Conservation (phyloP, 2,888 invertebrate genomes). For the Coenonympha arcania region DNA sequence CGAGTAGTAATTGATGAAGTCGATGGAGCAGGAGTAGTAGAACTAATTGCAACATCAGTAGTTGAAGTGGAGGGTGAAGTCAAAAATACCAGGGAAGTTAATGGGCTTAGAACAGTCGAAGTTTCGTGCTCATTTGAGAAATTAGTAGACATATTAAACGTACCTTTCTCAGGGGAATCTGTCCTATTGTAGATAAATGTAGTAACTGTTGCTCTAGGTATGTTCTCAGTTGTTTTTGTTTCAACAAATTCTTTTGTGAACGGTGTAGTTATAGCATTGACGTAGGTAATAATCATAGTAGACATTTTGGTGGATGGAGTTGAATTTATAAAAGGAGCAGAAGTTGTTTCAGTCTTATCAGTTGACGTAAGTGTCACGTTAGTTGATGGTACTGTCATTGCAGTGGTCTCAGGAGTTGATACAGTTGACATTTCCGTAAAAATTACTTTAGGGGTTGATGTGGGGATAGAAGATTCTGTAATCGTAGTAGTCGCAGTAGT, state of each 20-base stretch:
- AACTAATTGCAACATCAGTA: slow-evolving; percentile 19
- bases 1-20: slow-evolving; percentile 19
- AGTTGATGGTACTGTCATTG: slow-evolving; percentile 16
- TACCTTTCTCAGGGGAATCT: slow-evolving; percentile 32
- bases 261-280: slow-evolving; percentile 19
- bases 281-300: slow-evolving; percentile 18
- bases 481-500: slow-evolving; percentile 34
- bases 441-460: slow-evolving; percentile 23
- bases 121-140: slow-evolving; percentile 26
- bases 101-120: slow-evolving; percentile 22
- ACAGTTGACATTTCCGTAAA: slow-evolving; percentile 22
- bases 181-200: slow-evolving; percentile 38
- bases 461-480: slow-evolving; percentile 18
- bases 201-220: slow-evolving; percentile 24
- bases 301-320: slow-evolving; percentile 26
- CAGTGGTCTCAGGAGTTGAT: slow-evolving; percentile 22
- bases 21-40: slow-evolving; percentile 23
- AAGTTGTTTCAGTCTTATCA: slow-evolving; percentile 16
- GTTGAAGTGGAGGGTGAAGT: slow-evolving; percentile 15
- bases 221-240: slow-evolving; percentile 9
- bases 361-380: slow-evolving; percentile 19
- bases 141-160: slow-evolving; percentile 28
- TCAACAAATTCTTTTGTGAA: slow-evolving; percentile 14
- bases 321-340: slow-evolving; percentile 13
- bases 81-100: slow-evolving; percentile 14